A percentile compares a stretch with the other conserved stretches of the same genome.
Conservation (phyloP, 2,113 vertebrate genomes). For the Candoia aspera region DNA sequence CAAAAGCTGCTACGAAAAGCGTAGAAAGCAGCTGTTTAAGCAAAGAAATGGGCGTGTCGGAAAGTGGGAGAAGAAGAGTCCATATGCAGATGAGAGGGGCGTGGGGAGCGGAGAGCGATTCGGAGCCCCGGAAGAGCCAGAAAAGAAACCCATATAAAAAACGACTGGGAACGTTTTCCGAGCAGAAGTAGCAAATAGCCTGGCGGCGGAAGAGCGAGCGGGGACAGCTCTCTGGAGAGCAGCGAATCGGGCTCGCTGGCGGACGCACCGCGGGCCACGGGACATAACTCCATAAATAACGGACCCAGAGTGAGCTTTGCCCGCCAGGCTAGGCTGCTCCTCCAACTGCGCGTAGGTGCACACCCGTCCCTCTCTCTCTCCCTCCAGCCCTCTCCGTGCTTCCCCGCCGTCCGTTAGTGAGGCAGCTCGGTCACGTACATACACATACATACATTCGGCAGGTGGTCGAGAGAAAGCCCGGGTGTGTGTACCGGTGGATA, state of each 20-base stretch:
- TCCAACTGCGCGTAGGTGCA: slow-evolving; percentile 18
- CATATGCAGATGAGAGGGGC: slow-evolving; percentile 72
- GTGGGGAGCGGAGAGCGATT: slow-evolving; percentile 78
- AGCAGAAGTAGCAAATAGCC: slow-evolving; percentile 74
- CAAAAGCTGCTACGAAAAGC: neutral
- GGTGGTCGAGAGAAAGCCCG: neutral
- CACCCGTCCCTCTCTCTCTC: accelerated
- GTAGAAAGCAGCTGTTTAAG: slow-evolving; percentile 30
- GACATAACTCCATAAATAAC: neutral
- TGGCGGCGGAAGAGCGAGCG: slow-evolving; percentile 32
- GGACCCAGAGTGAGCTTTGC: neutral
- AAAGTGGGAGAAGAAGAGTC: neutral
- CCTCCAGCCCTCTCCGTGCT: neutral
- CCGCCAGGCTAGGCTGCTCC: slow-evolving; percentile 10
- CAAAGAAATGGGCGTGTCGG: slow-evolving; percentile 62
- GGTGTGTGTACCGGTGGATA: neutral
- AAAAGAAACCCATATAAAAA: slow-evolving; percentile 78
- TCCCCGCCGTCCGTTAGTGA: too few species aligned
- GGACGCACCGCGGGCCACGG: neutral
- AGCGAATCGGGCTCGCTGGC: neutral
- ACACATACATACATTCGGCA: neutral
- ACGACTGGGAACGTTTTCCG: slow-evolving; percentile 77
- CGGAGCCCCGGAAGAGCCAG: slow-evolving; percentile 78
- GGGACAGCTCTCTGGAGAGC: neutral
- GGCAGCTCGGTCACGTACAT: neutral